Conservation (phyloP, 2,888 invertebrate species). For the Drosophila nigricruria region DNA sequence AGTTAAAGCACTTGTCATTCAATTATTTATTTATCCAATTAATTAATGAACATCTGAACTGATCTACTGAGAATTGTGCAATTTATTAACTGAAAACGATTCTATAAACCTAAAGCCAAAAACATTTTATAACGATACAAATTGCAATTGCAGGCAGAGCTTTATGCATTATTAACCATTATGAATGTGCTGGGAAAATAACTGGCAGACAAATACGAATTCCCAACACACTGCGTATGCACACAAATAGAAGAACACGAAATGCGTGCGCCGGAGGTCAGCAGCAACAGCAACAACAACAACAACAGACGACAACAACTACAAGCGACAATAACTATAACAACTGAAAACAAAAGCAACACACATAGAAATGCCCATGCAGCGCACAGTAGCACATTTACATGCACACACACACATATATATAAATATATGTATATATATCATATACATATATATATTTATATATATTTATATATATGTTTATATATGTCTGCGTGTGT, state of each 20-base stretch:
- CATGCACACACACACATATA: neutral
- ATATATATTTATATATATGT: neutral
- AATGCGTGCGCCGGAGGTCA: conserved; percentile 63
- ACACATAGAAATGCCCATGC: conserved; percentile 46
- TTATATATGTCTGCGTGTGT: conserved; percentile 10
- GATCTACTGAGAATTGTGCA: conserved; percentile 18
- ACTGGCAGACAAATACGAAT: conserved; percentile 43
- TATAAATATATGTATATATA: conserved; percentile 1
- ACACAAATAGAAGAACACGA: conserved; percentile 51
- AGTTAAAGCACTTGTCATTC: neutral
- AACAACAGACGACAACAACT: conserved; percentile 23
- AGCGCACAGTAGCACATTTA: conserved; percentile 33
- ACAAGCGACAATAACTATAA: conserved; percentile 24
- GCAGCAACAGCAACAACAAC: conserved; percentile 31
- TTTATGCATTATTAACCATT: conserved; percentile 65
- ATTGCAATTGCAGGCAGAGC: conserved; percentile 29
- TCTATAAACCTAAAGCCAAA: conserved; percentile 30
- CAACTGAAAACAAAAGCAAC: conserved; percentile 64
- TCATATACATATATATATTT: neutral
- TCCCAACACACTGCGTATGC: conserved; percentile 36
- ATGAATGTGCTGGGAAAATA: conserved; percentile 53
- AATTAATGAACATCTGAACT: conserved; percentile 1
- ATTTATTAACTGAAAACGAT: conserved; percentile 24
- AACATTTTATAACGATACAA: conserved; percentile 15
- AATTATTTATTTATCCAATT: conserved; percentile 1